Evolutionary conservation across 2,113 vertebrate genomes (phyloP).

Genomic region (Typhlomys cinereus): DNA sequence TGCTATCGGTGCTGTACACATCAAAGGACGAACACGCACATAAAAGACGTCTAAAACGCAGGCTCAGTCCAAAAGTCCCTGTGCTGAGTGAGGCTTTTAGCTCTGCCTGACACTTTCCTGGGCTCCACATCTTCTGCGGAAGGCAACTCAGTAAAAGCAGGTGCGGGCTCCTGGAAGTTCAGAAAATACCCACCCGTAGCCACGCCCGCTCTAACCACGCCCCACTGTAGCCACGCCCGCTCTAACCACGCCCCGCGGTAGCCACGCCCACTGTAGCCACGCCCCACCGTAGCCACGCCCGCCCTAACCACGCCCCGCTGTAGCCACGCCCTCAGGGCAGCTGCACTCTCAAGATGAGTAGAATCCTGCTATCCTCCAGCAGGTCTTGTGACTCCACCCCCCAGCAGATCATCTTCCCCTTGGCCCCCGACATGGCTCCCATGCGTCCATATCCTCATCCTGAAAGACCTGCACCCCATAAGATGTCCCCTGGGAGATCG

Average conservation of each 20-base stretch:
- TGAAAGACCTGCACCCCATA: not conserved
- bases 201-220: too few species aligned
- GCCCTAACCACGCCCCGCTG: too few species aligned
- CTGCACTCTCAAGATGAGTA: not conserved
- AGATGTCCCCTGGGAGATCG: too few species aligned
- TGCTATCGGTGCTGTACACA: slow-evolving; percentile 1
- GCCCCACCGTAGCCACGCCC: not conserved
- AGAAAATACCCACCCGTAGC: not conserved
- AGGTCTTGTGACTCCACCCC: not conserved
- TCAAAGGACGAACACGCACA: not conserved
- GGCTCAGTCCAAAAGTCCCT: not conserved
- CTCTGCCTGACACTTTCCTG: not conserved
- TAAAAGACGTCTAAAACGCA: not conserved
- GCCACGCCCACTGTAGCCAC: not conserved
- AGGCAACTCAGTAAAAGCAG: not conserved
- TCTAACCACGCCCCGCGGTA: too few species aligned
- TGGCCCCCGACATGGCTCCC: not conserved
- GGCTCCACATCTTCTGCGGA: slow-evolving; percentile 17
- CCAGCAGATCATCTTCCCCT: too few species aligned
- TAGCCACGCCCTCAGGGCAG: too few species aligned
- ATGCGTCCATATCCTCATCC: not conserved
- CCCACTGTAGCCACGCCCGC: not conserved
- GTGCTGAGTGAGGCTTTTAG: not conserved
- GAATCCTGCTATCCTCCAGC: not conserved
- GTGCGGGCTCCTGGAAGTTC: not conserved